Percentiles rank a stretch among this genome's conserved stretches.
Evolutionary conservation across 1,140 invertebrate species (phyloP).

Genomic region (Oscheius sp.): DNA sequence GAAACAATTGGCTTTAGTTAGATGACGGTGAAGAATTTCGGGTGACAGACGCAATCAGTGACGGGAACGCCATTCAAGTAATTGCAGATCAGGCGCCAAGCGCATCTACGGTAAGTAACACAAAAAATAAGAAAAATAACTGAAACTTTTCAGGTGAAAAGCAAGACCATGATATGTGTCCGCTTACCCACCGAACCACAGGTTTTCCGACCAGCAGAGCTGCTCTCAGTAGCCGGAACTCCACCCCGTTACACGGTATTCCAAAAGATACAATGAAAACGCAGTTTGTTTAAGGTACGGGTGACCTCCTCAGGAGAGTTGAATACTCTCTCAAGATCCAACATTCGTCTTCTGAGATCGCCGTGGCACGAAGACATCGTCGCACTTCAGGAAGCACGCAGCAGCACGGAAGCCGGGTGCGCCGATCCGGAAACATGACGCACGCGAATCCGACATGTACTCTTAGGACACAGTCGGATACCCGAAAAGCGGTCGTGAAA

Average conservation of each 20-base stretch:
- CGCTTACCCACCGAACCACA: conserved; percentile 6
- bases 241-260: conserved; percentile 2
- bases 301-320: background rate
- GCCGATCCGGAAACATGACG: too few species aligned
- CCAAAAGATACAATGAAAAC: background rate
- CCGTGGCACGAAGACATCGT: conserved; percentile 39
- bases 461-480: too few species aligned
- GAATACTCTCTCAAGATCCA: conserved; percentile 32
- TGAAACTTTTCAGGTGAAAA: conserved; percentile 14
- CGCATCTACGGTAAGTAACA: background rate
- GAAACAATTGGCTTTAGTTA: conserved; percentile 6
- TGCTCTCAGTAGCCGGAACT: background rate
- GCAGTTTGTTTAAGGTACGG: conserved; percentile 1
- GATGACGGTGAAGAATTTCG: conserved; percentile 34
- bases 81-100: conserved; percentile 43
- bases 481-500: too few species aligned
- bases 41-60: conserved; percentile 4
- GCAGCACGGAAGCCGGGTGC: background rate
- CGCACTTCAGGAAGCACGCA: background rate
- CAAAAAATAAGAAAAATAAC: background rate
- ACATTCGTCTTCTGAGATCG: conserved; percentile 38
- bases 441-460: too few species aligned
- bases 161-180: conserved; percentile 9
- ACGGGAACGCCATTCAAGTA: conserved; percentile 4
- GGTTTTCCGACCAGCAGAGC: conserved; percentile 13